Evolutionary conservation across 2,113 vertebrate species (phyloP).

Genomic region (Odontesthes bonariensis): DNA sequence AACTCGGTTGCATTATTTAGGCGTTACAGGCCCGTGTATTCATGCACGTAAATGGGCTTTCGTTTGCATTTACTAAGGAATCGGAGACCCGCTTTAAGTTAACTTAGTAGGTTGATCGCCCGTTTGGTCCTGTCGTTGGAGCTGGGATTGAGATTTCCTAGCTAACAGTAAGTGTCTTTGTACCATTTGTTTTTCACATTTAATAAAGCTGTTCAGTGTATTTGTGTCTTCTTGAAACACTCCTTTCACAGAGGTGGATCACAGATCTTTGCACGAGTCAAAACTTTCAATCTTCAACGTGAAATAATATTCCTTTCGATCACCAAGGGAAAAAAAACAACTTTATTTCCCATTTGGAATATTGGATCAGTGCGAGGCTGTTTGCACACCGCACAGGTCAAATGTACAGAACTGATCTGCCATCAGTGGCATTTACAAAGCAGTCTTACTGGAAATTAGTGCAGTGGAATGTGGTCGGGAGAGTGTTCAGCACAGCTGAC

Average conservation of each 20-base stretch:
- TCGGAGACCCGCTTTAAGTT: not conserved
- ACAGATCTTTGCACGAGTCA: no score
- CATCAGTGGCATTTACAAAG: constrained; percentile 75
- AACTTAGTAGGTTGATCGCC: constrained; percentile 1
- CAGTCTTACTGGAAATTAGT: constrained; percentile 43
- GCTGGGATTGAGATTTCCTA: constrained; percentile 19
- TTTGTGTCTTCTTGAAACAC: not conserved
- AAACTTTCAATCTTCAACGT: not conserved
- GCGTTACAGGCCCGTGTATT: not conserved
- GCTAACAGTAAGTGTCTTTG: constrained; percentile 22
- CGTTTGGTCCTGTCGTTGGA: constrained; percentile 20
- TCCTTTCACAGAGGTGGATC: not conserved
- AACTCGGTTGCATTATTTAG: not conserved
- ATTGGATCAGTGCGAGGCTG: constrained; percentile 71
- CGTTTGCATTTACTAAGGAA: no score
- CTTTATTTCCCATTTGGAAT: constrained; percentile 78
- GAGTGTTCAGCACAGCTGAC: constrained; percentile 33
- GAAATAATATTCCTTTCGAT: constrained; percentile 38
- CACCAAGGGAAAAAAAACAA: constrained; percentile 77
- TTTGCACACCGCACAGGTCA: constrained; percentile 65
- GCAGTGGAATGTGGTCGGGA: constrained; percentile 50
- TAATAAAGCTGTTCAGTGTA: constrained; percentile 65
- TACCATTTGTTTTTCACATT: constrained; percentile 59
- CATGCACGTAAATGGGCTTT: constrained; percentile 17
- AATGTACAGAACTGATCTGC: constrained; percentile 75